A percentile compares a stretch with the other conserved stretches of the same genome.
Conservation (phyloP, 2,113 vertebrate species). For the Atrichornis clamosus region DNA sequence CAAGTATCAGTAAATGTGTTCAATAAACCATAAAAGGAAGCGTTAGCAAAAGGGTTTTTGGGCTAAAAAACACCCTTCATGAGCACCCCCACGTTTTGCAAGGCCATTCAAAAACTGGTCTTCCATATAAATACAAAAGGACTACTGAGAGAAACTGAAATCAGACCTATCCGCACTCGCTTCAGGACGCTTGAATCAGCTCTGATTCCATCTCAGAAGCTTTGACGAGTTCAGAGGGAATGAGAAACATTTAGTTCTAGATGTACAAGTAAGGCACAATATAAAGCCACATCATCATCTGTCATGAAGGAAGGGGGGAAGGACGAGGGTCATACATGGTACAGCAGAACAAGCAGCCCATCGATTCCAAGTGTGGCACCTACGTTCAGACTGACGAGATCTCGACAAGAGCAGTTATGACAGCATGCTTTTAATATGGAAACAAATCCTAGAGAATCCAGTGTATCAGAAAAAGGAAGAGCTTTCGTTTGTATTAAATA, state of each 20-base stretch:
- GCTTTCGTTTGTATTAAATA: slow-evolving; percentile 54
- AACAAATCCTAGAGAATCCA: slow-evolving; percentile 79
- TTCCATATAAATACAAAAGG: slow-evolving; percentile 72
- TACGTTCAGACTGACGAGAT: slow-evolving; percentile 71
- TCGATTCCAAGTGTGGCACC: slow-evolving; percentile 77
- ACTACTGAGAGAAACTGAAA: slow-evolving; percentile 60
- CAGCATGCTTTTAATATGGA: slow-evolving; percentile 78
- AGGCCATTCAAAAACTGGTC: slow-evolving; percentile 77
- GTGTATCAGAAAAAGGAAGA: slow-evolving; percentile 79
- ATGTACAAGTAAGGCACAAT: slow-evolving; percentile 87
- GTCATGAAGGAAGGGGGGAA: slow-evolving; percentile 72
- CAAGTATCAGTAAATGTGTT: slow-evolving; percentile 63
- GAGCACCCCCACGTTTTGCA: slow-evolving; percentile 63
- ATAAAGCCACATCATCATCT: slow-evolving; percentile 84
- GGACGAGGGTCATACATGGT: slow-evolving; percentile 79
- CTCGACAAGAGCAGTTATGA: slow-evolving; percentile 71
- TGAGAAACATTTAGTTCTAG: slow-evolving; percentile 68
- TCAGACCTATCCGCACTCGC: slow-evolving; percentile 64
- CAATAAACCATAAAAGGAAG: slow-evolving; percentile 67
- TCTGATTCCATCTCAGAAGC: slow-evolving; percentile 70
- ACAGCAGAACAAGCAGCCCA: slow-evolving; percentile 74
- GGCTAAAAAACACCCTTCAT: slow-evolving; percentile 60
- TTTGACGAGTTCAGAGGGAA: slow-evolving; percentile 65
- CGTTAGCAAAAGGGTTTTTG: slow-evolving; percentile 41
- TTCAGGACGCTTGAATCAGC: slow-evolving; percentile 64